Evolutionary conservation across 1,140 invertebrate species (phyloP).

Genomic region (Globodera ellingtonae): DNA sequence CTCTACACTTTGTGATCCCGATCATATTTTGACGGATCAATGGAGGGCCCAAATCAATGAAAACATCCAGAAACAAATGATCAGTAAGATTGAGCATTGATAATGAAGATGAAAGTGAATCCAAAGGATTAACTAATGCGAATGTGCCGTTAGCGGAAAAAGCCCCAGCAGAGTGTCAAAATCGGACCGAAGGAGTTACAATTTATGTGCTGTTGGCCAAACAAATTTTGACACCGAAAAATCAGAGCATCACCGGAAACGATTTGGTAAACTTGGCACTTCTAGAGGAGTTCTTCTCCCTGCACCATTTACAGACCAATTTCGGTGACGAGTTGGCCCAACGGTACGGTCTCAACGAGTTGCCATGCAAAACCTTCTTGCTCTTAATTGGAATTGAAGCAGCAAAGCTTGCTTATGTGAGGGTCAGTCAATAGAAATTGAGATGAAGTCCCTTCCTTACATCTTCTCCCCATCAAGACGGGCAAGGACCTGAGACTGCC

Average conservation of each 20-base stretch:
- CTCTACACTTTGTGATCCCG: conserved; percentile 58
- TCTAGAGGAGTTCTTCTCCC: no score
- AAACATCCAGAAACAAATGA: conserved; percentile 48
- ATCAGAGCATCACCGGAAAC: conserved; percentile 51
- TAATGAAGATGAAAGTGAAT: neutral
- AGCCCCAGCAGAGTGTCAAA: conserved; percentile 46
- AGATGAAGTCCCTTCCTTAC: no score
- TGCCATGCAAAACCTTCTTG: conserved; percentile 56
- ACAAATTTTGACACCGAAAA: conserved; percentile 48
- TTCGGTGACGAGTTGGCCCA: conserved; percentile 52
- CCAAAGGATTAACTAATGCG: conserved; percentile 42
- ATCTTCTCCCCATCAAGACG: conserved; percentile 29
- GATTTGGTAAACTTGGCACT: conserved; percentile 40
- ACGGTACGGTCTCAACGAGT: conserved; percentile 43
- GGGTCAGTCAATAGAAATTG: conserved; percentile 19
- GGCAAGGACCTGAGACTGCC: conserved; percentile 54
- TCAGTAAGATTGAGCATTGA: conserved; percentile 39
- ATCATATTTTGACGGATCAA: conserved; percentile 59
- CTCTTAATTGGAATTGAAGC: conserved; percentile 55
- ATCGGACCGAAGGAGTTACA: conserved; percentile 48
- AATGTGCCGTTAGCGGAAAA: conserved; percentile 53
- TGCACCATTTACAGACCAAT: conserved; percentile 38
- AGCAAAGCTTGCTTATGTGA: conserved; percentile 58
- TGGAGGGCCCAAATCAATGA: conserved; percentile 53
- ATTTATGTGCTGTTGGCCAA: conserved; percentile 56